Conservation (phyloP, 1,140 invertebrate genomes). For the Dermatophagoides farinae region DNA sequence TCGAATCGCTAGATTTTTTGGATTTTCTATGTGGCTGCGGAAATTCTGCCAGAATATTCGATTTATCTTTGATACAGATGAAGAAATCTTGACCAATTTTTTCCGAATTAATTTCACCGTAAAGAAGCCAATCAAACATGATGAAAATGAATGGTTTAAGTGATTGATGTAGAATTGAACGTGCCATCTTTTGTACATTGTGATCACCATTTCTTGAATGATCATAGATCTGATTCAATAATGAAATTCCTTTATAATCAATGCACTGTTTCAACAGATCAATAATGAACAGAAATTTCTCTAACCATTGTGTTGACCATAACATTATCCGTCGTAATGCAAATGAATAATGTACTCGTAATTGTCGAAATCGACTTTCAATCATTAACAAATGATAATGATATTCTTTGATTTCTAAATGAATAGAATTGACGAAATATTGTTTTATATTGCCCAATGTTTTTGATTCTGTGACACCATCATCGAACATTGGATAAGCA, state of each 20-base stretch:
- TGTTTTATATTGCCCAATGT: conserved; percentile 5
- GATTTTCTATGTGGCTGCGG: background rate
- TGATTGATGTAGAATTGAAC: conserved; percentile 1
- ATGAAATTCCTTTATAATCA: background rate
- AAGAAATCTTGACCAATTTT: background rate
- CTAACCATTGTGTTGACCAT: background rate
- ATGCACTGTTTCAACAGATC: background rate
- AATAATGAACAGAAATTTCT: background rate
- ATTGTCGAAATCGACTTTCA: background rate
- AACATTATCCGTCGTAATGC: background rate
- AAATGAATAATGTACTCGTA: background rate
- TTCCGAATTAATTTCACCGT: background rate
- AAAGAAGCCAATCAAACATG: conserved; percentile 2
- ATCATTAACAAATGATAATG: conserved; percentile 4
- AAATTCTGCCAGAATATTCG: background rate
- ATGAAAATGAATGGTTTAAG: conserved; percentile 5
- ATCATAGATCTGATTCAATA: background rate
- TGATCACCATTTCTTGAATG: background rate
- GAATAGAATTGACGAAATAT: conserved; percentile 1
- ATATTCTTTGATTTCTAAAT: background rate
- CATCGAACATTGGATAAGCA: conserved; percentile 4
- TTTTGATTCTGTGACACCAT: background rate
- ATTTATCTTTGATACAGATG: background rate
- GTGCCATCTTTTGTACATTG: background rate
- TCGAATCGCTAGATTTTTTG: background rate